Percentiles rank a stretch among this genome's conserved stretches.
Evolutionary conservation across 2,113 vertebrate species (phyloP).

Genomic region (Corythoichthys intestinalis): DNA sequence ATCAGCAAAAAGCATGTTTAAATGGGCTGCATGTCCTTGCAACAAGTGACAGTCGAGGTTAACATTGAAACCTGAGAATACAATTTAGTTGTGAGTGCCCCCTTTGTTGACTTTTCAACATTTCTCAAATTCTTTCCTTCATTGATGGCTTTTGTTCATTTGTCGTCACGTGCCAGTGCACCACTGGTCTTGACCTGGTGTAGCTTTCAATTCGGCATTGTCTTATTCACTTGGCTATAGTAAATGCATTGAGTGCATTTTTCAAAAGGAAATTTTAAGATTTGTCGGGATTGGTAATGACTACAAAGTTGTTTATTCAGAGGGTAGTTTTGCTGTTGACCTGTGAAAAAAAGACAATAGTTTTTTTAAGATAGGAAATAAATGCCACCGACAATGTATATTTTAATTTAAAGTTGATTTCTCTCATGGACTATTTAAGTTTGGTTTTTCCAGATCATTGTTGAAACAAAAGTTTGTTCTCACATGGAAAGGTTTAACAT

Average conservation of each 20-base stretch:
- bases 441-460: no score
- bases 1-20: constrained; percentile 25
- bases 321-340: no score
- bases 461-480: no score
- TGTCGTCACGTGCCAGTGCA: constrained; percentile 42
- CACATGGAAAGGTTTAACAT: no score
- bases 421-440: no score
- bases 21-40: constrained; percentile 12
- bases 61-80: constrained; percentile 51
- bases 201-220: constrained; percentile 17
- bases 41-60: constrained; percentile 56
- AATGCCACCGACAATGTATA: no score
- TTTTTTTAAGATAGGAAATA: no score
- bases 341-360: no score
- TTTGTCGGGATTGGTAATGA: constrained; percentile 1
- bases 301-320: neutral
- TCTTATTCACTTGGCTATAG: constrained; percentile 11
- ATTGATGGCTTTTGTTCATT: constrained; percentile 47
- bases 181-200: constrained; percentile 31
- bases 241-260: neutral
- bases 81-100: constrained; percentile 28
- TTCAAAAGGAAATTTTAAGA: neutral
- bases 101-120: constrained; percentile 54
- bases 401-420: no score
- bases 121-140: constrained; percentile 51